Evolutionary conservation across 2,797 vertebrate genomes (phyloP).

Genomic region (Coranthus polyacanthus): DNA sequence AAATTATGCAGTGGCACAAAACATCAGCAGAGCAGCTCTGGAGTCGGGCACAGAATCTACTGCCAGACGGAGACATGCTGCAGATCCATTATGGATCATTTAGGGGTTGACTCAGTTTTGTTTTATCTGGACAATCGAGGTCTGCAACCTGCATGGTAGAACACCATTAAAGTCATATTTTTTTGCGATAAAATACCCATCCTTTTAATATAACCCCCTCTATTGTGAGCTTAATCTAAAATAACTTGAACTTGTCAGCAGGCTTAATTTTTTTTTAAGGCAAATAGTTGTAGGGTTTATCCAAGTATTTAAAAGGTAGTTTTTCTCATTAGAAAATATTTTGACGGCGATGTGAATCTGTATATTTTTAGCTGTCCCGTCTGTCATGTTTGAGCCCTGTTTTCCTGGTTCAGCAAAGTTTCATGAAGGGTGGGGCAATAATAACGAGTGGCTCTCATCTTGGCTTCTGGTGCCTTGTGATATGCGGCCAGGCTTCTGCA

Average conservation of each 20-base stretch:
- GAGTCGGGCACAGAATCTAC: constrained; percentile 51
- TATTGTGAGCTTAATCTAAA: too few species aligned
- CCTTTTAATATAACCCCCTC: not conserved
- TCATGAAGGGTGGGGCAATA: constrained; percentile 52
- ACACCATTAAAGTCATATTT: not conserved
- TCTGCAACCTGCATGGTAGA: constrained; percentile 49
- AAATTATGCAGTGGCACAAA: constrained; percentile 81
- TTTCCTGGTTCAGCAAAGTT: constrained; percentile 75
- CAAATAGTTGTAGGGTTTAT: not conserved
- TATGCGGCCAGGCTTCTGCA: constrained; percentile 79
- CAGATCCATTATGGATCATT: constrained; percentile 70
- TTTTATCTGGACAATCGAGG: constrained; percentile 65
- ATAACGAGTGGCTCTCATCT: constrained; percentile 72
- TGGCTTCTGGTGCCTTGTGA: constrained; percentile 81
- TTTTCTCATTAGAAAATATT: constrained; percentile 4
- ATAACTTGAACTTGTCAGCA: too few species aligned
- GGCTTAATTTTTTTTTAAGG: too few species aligned
- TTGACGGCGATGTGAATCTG: constrained; percentile 9
- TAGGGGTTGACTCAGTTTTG: constrained; percentile 54
- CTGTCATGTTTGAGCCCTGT: constrained; percentile 39
- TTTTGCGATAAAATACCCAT: not conserved
- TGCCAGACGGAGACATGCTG: constrained; percentile 66
- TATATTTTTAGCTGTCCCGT: constrained; percentile 29
- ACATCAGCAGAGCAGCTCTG: constrained; percentile 73
- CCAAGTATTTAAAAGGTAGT: not conserved